These are phyloP conservation scores for Stercorarius parasiticus DNA, from an alignment of 2,113 vertebrate species.

Conservation along the genomic window DNA sequence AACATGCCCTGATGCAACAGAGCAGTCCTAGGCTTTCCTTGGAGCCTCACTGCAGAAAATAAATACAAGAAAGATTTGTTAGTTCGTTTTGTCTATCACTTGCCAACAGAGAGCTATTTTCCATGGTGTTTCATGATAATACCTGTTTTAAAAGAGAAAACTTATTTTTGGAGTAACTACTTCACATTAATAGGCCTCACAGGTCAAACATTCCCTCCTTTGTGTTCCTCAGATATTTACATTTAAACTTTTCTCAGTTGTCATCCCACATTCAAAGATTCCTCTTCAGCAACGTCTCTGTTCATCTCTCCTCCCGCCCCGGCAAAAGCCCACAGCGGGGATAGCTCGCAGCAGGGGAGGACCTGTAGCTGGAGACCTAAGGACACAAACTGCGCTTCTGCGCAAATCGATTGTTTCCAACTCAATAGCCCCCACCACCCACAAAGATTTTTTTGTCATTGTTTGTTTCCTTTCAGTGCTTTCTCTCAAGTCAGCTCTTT, in stretches of 20 bases:
- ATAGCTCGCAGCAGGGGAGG: accelerated
- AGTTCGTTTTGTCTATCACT: background rate
- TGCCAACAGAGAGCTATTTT: background rate
- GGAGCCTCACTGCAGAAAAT: background rate
- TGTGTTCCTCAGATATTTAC: background rate
- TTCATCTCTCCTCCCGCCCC: background rate
- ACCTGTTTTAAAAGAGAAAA: background rate
- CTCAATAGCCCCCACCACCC: background rate
- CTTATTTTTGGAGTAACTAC: background rate
- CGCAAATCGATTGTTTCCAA: accelerated
- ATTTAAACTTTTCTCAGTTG: background rate
- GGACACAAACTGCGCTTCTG: background rate
- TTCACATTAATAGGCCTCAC: background rate
- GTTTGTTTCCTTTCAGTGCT: background rate
- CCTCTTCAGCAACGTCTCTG: no score
- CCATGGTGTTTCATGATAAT: background rate
- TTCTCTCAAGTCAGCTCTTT: background rate
- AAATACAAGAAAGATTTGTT: background rate
- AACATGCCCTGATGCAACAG: background rate
- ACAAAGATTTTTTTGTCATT: background rate
- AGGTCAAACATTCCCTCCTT: background rate
- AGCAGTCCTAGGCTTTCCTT: background rate
- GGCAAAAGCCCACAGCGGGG: accelerated
- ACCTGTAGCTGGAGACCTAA: background rate
- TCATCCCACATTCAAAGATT: background rate